These are phyloP conservation scores for Acromyrmex echinatior DNA, from an alignment of 1,140 invertebrate species.

Conservation along the genomic window DNA sequence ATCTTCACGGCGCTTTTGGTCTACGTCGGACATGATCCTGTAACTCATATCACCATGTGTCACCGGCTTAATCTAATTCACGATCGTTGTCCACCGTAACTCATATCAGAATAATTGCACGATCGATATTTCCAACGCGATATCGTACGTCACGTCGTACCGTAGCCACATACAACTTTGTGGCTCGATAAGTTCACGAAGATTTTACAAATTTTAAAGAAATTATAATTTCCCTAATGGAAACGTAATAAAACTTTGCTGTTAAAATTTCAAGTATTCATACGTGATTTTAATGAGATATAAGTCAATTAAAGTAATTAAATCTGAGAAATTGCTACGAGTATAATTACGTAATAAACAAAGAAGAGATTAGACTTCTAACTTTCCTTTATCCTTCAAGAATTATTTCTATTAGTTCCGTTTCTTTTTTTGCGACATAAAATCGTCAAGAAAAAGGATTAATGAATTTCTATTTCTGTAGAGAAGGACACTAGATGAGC, in stretches of 20 bases:
- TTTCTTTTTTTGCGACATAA: neutral
- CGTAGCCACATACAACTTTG: conserved; percentile 17
- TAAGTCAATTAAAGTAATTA: conserved; percentile 18
- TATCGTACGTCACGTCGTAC: conserved; percentile 61
- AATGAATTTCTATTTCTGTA: neutral
- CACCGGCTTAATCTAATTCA: conserved; percentile 84
- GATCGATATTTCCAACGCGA: conserved; percentile 80
- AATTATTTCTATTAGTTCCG: neutral
- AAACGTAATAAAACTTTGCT: neutral
- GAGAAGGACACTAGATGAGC: neutral
- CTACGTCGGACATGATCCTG: conserved; percentile 72
- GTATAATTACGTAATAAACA: neutral
- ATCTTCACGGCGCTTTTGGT: conserved; percentile 66
- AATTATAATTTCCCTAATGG: neutral
- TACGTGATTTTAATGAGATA: no score
- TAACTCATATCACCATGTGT: conserved; percentile 84
- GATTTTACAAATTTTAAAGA: conserved; percentile 30
- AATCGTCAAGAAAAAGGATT: neutral
- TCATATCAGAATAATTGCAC: conserved; percentile 83
- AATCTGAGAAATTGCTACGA: neutral
- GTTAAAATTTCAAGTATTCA: neutral
- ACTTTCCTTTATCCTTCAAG: no score
- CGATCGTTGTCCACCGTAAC: conserved; percentile 82
- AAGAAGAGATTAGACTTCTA: no score
- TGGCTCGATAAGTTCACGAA: conserved; percentile 10